phyloP scores from a whole-genome alignment of 2,888 invertebrate genomes.

The Aphodius granarius region DNA sequence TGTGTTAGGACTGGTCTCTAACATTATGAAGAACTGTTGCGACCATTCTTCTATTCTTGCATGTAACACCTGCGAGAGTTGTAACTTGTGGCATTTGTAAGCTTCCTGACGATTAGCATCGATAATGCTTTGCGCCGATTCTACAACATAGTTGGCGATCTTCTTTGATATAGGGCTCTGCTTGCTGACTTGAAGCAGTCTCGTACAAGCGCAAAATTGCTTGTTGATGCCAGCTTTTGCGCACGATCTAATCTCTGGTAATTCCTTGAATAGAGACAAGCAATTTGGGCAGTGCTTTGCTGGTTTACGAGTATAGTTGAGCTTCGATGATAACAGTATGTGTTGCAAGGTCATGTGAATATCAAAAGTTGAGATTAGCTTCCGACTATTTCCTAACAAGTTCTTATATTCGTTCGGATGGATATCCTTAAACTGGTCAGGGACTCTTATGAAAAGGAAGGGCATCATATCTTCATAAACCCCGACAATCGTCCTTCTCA shows the following conservation, averaged over 20 bases:
- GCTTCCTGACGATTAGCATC: conserved; percentile 4
- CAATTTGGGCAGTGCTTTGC: conserved; percentile 66
- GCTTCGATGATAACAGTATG: conserved; percentile 59
- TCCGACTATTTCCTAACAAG: conserved; percentile 64
- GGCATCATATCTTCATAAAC: conserved; percentile 81
- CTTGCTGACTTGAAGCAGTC: conserved; percentile 54
- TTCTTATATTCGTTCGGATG: conserved; percentile 61
- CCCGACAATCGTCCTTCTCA: conserved; percentile 68
- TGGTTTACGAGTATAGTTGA: conserved; percentile 37
- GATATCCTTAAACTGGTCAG: conserved; percentile 61
- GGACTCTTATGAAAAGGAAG: conserved; percentile 70
- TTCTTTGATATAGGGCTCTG: conserved; percentile 56
- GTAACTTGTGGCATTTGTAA: conserved; percentile 44
- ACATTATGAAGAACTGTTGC: conserved; percentile 63
- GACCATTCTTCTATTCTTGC: conserved; percentile 38
- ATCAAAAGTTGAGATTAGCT: conserved; percentile 76
- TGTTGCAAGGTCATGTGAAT: conserved; percentile 73
- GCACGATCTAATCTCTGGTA: conserved; percentile 64
- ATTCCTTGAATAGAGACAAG: conserved; percentile 62
- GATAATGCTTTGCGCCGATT: conserved; percentile 35
- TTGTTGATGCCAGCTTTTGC: conserved; percentile 65
- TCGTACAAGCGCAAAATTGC: conserved; percentile 76
- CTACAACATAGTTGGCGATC: conserved; percentile 54
- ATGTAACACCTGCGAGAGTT: conserved; percentile 40
- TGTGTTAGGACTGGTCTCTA: conserved; percentile 67